These are phyloP conservation scores for Raja brachyura DNA, from an alignment of 2,113 vertebrate genomes.

Conservation along the genomic window DNA sequence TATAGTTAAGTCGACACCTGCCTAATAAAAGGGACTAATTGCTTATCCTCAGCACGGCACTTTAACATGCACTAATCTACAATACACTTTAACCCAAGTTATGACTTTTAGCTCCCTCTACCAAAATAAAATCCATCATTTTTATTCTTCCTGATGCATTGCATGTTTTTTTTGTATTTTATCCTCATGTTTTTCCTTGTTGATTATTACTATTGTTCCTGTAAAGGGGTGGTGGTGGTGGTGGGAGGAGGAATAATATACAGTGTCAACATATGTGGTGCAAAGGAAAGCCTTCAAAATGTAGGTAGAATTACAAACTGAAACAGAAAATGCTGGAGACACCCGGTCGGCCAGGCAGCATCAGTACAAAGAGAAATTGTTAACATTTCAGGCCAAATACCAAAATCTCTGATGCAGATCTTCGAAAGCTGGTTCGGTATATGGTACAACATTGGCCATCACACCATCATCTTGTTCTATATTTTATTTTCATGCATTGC, in stretches of 20 bases:
- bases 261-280: background rate
- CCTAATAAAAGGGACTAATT: background rate
- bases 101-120: background rate
- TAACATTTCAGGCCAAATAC: too few species aligned
- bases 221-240: background rate
- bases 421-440: background rate
- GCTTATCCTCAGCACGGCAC: background rate
- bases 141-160: background rate
- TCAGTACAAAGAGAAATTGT: too few species aligned
- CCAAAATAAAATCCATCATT: background rate
- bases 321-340: too few species aligned
- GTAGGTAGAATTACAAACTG: background rate
- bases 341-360: too few species aligned
- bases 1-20: background rate
- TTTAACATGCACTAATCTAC: background rate
- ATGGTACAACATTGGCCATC: background rate
- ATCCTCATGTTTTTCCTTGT: background rate
- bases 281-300: background rate
- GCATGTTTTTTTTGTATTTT: background rate
- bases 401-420: too few species aligned
- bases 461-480: too few species aligned
- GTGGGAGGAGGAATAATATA: too few species aligned
- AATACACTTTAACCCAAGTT: background rate
- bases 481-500: background rate
- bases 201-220: background rate